A percentile compares a stretch with the other conserved stretches of the same genome.
Conservation (phyloP, 2,113 vertebrate genomes). For the Morone saxatilis region DNA sequence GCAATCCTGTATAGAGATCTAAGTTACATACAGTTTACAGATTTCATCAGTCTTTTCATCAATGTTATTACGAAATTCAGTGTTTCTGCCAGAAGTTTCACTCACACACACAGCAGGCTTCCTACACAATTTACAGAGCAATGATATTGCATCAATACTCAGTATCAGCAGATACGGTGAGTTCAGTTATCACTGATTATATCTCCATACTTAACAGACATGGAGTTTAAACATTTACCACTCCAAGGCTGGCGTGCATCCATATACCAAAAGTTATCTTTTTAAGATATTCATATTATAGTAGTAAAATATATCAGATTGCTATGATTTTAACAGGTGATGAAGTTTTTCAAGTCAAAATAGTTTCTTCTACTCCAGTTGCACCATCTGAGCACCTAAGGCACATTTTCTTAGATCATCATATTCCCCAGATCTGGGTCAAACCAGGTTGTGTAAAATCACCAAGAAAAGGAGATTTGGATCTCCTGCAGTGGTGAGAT, state of each 20-base stretch:
- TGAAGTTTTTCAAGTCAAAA: constrained; percentile 15
- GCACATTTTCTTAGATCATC: constrained; percentile 31
- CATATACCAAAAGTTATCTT: neutral
- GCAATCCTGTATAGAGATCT: too few species aligned
- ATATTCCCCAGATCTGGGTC: constrained; percentile 51
- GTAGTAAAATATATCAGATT: neutral
- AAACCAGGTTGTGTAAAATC: constrained; percentile 48
- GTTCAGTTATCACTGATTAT: neutral
- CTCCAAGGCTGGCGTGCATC: neutral
- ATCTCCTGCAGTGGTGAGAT: constrained; percentile 52
- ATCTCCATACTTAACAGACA: neutral
- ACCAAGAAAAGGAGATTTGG: constrained; percentile 47
- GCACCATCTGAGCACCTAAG: constrained; percentile 6
- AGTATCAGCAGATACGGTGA: neutral
- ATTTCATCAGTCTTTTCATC: too few species aligned
- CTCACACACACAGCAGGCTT: neutral
- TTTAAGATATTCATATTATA: neutral
- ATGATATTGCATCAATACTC: neutral
- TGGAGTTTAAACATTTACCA: neutral
- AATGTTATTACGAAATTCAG: neutral
- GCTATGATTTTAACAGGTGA: neutral
- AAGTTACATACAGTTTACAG: too few species aligned
- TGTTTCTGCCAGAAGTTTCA: neutral
- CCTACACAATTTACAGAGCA: neutral
- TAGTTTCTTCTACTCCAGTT: neutral